Evolutionary conservation across 2,797 vertebrate genomes (phyloP).

Genomic region (Ptychobarbus kaznakovi): DNA sequence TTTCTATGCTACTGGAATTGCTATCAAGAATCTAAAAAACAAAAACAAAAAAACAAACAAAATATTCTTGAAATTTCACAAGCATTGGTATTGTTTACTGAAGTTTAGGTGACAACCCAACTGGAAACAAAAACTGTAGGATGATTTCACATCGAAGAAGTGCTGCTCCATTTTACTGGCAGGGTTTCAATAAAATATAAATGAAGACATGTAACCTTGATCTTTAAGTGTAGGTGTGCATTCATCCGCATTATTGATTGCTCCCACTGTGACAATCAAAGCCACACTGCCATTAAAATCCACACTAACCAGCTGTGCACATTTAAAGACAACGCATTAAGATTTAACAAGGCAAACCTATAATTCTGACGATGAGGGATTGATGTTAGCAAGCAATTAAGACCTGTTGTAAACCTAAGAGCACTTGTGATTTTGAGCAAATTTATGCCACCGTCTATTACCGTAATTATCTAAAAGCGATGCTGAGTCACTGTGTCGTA

Average conservation of each 20-base stretch:
- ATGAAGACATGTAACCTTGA: constrained; percentile 61
- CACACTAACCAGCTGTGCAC: constrained; percentile 41
- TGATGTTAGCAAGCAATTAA: constrained; percentile 10
- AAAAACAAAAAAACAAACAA: too few species aligned
- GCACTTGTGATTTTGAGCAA: too few species aligned
- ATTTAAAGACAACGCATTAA: neutral
- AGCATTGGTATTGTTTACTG: neutral
- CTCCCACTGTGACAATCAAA: constrained; percentile 49
- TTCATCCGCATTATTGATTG: constrained; percentile 62
- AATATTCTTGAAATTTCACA: neutral
- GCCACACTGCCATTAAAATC: constrained; percentile 42
- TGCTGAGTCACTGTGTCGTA: constrained; percentile 55
- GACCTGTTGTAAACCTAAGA: neutral
- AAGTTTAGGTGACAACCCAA: neutral
- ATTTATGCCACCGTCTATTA: neutral
- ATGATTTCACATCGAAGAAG: neutral
- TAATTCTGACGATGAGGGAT: neutral
- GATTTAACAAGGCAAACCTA: constrained; percentile 14
- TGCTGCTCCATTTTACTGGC: neutral
- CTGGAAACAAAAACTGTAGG: neutral
- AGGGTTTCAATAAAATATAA: constrained; percentile 37
- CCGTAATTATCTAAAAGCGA: constrained; percentile 8
- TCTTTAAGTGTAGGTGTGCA: constrained; percentile 50
- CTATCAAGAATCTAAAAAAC: neutral
- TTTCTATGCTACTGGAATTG: neutral